Base-by-base conservation (phyloP, 2,888 invertebrate species). In the Thyatira batis region DNA sequence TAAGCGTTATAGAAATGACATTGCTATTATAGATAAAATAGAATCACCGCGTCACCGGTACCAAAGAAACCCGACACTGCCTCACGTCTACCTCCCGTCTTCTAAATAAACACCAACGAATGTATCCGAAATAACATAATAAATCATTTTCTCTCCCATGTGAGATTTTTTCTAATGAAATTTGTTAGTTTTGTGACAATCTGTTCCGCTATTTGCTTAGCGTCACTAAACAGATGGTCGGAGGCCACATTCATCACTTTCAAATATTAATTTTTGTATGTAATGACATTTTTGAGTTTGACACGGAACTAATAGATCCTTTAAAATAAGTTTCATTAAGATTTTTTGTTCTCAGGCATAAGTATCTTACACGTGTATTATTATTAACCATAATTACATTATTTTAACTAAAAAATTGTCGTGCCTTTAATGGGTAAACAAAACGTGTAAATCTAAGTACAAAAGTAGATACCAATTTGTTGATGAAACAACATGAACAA, bases 181-280 rank as follows among this genome's bases (percentile, higher is more conserved):
- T 91, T 87, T 87, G 89, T 91, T 85, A 88, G 82, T 88, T 87
- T 86, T 83, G 80, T 88, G 86, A 88, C 91, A 87, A 87, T 89
- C 90, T 88, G 92, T 92, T 92, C 89, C 91, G 92, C 87, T 92
- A 89, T 92, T 92, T 89, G 89, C 90, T 89, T 84, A 84, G 80
- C 75, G 83, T 87, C 79, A 60, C 80, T 73, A 85, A 89, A 88
- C 92, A 92, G 84, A 90, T 91, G 91, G 80, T 66, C 57, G 63
- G 60, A 57, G 61, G 55, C 67, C 57, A 66, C 84, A 87, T 90
- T 78, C 78, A 88, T 91, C 91, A 90, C 87, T 74, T 81, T 74
- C 71, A 66, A 75, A 76, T 82, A 84, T 82, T 79, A 73, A 80
- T 83, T 87, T 86, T 76, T 73, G 74, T 69, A 71, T 66, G 71